These are phyloP conservation scores for Elaphurus davidianus DNA, from an alignment of 2,113 vertebrate genomes.

Conservation along the genomic window DNA sequence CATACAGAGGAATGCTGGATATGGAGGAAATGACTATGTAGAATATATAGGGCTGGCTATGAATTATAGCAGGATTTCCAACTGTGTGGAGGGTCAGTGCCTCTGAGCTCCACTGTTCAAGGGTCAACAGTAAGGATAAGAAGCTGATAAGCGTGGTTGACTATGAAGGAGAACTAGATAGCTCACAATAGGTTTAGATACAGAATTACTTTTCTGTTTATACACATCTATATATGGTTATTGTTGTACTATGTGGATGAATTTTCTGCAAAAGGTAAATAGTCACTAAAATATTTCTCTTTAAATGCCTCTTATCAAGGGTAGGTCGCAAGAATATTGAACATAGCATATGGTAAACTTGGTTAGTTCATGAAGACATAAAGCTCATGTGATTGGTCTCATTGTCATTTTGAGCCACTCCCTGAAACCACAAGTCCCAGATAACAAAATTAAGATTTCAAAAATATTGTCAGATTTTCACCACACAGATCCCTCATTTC, in stretches of 20 bases:
- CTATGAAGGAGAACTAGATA: background rate
- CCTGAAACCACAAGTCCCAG: background rate
- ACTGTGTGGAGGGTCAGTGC: background rate
- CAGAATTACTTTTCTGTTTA: background rate
- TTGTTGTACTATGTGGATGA: background rate
- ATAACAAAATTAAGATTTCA: background rate
- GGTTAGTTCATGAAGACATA: background rate
- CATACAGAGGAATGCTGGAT: too few species aligned
- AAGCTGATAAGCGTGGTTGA: background rate
- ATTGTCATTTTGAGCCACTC: background rate
- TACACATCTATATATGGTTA: background rate
- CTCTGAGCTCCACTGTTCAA: background rate
- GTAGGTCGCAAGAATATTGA: background rate
- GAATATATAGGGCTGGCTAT: background rate
- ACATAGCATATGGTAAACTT: background rate
- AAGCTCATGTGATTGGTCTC: background rate
- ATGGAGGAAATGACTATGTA: background rate
- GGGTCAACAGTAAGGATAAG: background rate
- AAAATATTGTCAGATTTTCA: background rate
- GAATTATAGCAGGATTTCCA: background rate
- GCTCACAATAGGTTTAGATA: background rate
- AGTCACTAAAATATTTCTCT: background rate
- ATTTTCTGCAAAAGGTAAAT: background rate
- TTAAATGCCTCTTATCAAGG: background rate
- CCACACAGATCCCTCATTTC: background rate